phyloP scores from a whole-genome alignment of 2,113 vertebrate species.

The Vulpes lagopus region DNA sequence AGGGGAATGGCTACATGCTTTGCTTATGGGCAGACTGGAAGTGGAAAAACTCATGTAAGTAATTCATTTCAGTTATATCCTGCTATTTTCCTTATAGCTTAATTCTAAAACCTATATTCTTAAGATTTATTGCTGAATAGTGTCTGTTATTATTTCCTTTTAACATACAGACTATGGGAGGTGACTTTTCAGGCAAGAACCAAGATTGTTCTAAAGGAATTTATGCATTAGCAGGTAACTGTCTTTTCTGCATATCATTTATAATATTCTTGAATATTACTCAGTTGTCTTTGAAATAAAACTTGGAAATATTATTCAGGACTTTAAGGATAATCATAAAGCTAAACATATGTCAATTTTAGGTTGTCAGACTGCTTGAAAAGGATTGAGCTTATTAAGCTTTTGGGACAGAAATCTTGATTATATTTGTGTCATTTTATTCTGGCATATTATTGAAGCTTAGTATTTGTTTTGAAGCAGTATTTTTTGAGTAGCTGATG shows the following conservation, averaged over 20 bases:
- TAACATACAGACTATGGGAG: constrained; percentile 95
- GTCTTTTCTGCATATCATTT: constrained; percentile 22
- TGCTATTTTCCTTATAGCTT: neutral
- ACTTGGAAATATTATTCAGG: neutral
- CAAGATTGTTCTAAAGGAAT: constrained; percentile 99
- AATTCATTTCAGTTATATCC: neutral
- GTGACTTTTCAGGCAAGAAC: constrained; percentile 98
- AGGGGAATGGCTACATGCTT: constrained; percentile 99
- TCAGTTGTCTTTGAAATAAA: constrained; percentile 27
- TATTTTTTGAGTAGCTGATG: neutral
- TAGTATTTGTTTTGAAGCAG: neutral
- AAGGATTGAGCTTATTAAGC: neutral
- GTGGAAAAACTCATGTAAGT: constrained; percentile 98
- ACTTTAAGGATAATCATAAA: constrained; percentile 23
- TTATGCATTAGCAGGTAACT: constrained; percentile 96
- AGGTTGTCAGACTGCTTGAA: constrained; percentile 1
- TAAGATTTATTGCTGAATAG: neutral
- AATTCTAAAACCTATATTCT: neutral
- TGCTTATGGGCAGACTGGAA: constrained; percentile 98
- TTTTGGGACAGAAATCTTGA: constrained; percentile 34
- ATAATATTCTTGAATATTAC: neutral
- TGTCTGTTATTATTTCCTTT: constrained; percentile 27
- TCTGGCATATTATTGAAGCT: neutral
- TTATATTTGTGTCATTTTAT: constrained; percentile 48
- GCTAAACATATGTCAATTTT: neutral